A percentile compares a stretch with the other conserved stretches of the same genome.
Evolutionary conservation across 2,888 invertebrate species (phyloP).

Genomic region (Phyto melanocephala): DNA sequence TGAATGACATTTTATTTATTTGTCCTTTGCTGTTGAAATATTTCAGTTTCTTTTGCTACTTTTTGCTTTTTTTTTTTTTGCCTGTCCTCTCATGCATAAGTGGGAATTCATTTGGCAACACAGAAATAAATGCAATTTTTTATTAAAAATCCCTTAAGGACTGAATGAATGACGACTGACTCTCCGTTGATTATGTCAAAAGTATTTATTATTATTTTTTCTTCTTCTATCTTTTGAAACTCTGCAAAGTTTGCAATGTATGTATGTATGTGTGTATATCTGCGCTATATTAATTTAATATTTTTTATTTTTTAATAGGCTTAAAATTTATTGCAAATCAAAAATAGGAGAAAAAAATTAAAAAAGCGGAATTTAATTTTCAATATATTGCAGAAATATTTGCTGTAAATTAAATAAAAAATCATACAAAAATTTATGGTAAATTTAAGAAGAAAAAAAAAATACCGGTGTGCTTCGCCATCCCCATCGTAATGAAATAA

Average conservation of each 20-base stretch:
- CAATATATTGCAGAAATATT: too few species aligned
- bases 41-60: too few species aligned
- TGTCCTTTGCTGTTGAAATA: constrained; percentile 1
- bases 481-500: too few species aligned
- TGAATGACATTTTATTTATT: neutral
- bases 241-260: neutral
- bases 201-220: neutral
- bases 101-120: constrained; percentile 31
- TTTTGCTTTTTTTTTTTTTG: neutral
- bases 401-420: too few species aligned
- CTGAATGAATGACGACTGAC: neutral
- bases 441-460: too few species aligned
- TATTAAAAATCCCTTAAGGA: constrained; percentile 17
- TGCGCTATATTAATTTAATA: neutral
- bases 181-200: neutral
- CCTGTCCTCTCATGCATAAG: neutral
- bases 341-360: neutral
- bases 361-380: neutral
- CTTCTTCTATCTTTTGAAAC: neutral
- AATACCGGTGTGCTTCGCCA: too few species aligned
- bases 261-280: too few species aligned
- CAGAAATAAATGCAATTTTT: constrained; percentile 29
- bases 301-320: neutral
- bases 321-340: too few species aligned
- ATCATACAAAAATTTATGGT: too few species aligned